Evolutionary conservation across 2,888 invertebrate genomes (phyloP), one percentile per base, ranked within the genome.

Genomic region (Cataglyphis altisquamis): DNA sequence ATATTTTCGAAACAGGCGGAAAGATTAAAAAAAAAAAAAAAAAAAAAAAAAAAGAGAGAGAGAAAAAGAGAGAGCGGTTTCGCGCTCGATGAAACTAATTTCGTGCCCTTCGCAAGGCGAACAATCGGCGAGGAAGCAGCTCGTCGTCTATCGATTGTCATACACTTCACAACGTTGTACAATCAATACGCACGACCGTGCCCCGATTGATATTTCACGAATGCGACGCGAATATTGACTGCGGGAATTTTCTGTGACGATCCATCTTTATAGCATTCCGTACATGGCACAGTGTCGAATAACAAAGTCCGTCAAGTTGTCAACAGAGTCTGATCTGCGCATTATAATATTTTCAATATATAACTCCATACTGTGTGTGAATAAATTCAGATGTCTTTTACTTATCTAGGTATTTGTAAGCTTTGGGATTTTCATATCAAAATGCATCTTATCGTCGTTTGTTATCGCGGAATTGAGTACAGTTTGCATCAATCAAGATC

Each of bases 111-210:
- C 78, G 45, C 25, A 32, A 57, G 12, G 60, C 57, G 78, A 60
- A 78, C 78, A 78, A 78, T 68, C 32, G 68, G 45, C 57, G 57
- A 57, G 78, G 68, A 78, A 80, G 70, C 70, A 45, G 70, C 78
- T 70, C 78, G 78, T 68, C 70, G 60, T 80, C 45, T 78, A 78
- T 68, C 57, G 78, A 78, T 57, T 80, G 78, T 80, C 78, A 80
- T 66, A 66, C 68, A 68, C 70, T 70, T 70, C 70, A 48, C 48
- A 68, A 60, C 45, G 60, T 68, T 45, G 60, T 45, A 60, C 78
- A 70, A 70, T 60, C 60, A 70, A 70, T 80, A 70, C 74, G 48
- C 25, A 18, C 36, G 45, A 55, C 32, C 67, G 21, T 66, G 77
- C 67, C 25, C 67, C 45, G 78, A 78, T 57, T 68, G 78, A 60